Conservation (phyloP, 1,140 invertebrate genomes). For the Drosophila lacertosa region DNA sequence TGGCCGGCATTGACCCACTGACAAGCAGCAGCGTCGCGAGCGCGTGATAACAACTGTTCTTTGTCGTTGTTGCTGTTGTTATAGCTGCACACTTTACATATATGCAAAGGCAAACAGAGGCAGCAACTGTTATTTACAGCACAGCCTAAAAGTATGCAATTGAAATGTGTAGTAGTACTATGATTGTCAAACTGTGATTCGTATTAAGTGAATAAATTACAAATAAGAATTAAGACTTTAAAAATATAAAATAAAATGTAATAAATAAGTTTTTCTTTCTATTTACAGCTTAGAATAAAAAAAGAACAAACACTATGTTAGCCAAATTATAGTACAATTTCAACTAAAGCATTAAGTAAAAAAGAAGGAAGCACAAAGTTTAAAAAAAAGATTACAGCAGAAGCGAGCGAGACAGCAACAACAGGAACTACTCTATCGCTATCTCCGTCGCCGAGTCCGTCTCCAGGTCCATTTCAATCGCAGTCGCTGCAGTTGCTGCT, state of each 20-base stretch:
- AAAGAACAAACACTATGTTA: slow-evolving; percentile 52
- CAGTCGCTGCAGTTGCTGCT: no score
- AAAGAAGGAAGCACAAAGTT: slow-evolving; percentile 3
- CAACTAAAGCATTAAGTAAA: slow-evolving; percentile 27
- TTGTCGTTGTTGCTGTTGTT: slow-evolving; percentile 19
- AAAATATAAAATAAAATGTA: background rate
- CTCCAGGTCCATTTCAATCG: no score
- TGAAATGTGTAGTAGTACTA: background rate
- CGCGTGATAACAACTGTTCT: slow-evolving; percentile 34
- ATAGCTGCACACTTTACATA: slow-evolving; percentile 5
- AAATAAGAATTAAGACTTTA: background rate
- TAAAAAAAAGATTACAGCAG: background rate
- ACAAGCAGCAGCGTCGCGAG: slow-evolving; percentile 23
- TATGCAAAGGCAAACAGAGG: background rate
- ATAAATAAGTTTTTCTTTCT: background rate
- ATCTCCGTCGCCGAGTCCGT: slow-evolving; percentile 7
- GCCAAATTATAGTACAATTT: slow-evolving; percentile 61
- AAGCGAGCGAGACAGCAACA: slow-evolving; percentile 4
- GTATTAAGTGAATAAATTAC: no score
- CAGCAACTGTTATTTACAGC: slow-evolving; percentile 14
- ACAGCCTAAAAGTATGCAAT: slow-evolving; percentile 57
- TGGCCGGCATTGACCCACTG: slow-evolving; percentile 67
- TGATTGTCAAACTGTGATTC: background rate
- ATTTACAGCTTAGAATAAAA: slow-evolving; percentile 64
- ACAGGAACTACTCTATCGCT: background rate